These are phyloP conservation scores for Labroides dimidiatus DNA, from an alignment of 2,797 vertebrate species.

Conservation along the genomic window DNA sequence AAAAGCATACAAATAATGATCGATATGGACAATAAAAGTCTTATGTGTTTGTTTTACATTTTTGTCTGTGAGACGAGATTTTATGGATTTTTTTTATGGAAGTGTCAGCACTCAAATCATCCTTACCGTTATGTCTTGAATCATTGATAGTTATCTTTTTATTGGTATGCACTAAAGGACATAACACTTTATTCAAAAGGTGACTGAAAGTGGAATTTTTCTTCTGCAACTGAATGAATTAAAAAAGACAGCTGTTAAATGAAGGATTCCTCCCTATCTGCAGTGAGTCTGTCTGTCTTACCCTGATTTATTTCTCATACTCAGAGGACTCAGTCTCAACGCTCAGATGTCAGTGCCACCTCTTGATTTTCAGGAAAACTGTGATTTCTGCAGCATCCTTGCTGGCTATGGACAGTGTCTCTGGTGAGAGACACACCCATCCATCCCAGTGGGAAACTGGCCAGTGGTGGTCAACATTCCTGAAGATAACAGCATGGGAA, in stretches of 20 bases:
- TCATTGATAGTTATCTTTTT: slow-evolving; percentile 2
- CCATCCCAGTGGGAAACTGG: slow-evolving; percentile 59
- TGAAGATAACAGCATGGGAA: slow-evolving; percentile 73
- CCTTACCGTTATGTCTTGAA: neutral
- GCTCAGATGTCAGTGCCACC: slow-evolving; percentile 31
- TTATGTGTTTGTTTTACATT: no score
- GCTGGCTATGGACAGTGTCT: slow-evolving; percentile 57
- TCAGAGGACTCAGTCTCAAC: slow-evolving; percentile 20
- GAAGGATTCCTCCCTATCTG: neutral
- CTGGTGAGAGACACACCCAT: slow-evolving; percentile 59
- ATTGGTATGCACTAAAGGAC: neutral
- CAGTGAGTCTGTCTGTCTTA: neutral
- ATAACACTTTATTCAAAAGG: neutral
- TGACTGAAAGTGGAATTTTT: neutral
- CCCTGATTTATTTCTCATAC: slow-evolving; percentile 21
- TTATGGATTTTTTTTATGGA: neutral
- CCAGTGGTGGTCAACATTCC: slow-evolving; percentile 71
- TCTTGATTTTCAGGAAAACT: slow-evolving; percentile 59
- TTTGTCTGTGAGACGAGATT: neutral
- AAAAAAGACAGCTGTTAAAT: slow-evolving; percentile 10
- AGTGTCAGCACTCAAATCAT: neutral
- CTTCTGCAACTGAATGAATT: neutral
- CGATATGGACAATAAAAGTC: no score
- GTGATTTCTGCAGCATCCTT: slow-evolving; percentile 53
- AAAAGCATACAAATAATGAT: no score